Evolutionary conservation across 2,888 invertebrate genomes (phyloP).

Genomic region (Hirtodrosophila alboralis): DNA sequence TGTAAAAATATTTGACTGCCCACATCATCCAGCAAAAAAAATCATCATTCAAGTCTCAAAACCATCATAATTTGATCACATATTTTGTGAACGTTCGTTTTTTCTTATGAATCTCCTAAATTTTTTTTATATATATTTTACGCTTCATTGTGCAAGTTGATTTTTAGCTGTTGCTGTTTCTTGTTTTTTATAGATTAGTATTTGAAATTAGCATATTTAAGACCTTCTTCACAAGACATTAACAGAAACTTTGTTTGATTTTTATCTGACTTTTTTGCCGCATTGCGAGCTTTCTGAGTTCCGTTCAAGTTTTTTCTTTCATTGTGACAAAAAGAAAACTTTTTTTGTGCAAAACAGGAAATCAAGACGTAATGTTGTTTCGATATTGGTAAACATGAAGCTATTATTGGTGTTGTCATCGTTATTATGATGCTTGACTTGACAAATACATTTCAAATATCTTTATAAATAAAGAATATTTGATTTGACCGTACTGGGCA

Average conservation of each 20-base stretch:
- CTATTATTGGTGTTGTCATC: conserved; percentile 17
- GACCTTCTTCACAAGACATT: conserved; percentile 36
- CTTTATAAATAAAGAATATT: conserved; percentile 11
- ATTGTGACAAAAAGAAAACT: conserved; percentile 36
- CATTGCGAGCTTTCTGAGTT: conserved; percentile 40
- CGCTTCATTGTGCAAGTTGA: conserved; percentile 61
- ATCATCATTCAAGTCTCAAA: conserved; percentile 45
- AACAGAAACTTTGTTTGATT: conserved; percentile 45
- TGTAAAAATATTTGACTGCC: conserved; percentile 52
- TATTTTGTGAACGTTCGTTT: conserved; percentile 49
- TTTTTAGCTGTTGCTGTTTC: conserved; percentile 27
- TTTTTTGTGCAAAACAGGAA: conserved; percentile 67
- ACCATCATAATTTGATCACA: no score
- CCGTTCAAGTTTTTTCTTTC: conserved; percentile 15
- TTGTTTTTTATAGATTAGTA: conserved; percentile 14
- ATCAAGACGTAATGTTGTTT: conserved; percentile 55
- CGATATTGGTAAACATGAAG: conserved; percentile 55
- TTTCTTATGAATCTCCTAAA: conserved; percentile 43
- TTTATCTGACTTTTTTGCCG: conserved; percentile 46
- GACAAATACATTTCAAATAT: conserved; percentile 45
- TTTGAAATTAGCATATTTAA: conserved; percentile 52
- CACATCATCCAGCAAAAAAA: conserved; percentile 58
- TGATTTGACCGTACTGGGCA: no score
- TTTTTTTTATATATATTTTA: conserved; percentile 52
- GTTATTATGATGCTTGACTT: conserved; percentile 40